Evolutionary conservation across 2,888 invertebrate genomes (phyloP).

Genomic region (Salticus scenicus): DNA sequence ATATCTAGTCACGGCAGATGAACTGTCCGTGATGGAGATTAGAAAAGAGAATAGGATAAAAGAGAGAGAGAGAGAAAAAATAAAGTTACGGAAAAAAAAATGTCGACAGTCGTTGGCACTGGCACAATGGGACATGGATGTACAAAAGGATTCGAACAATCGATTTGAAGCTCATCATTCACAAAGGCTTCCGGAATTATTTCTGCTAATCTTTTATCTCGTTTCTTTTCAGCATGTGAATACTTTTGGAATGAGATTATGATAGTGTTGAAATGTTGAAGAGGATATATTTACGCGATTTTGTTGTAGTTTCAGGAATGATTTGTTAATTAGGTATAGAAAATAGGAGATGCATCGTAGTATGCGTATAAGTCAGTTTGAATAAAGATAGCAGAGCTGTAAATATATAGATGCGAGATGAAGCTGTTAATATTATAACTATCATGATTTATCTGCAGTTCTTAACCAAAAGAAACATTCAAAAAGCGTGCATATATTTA

Average conservation of each 20-base stretch:
- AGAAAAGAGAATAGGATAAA: neutral
- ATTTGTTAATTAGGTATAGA: neutral
- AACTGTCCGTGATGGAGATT: slow-evolving; percentile 20
- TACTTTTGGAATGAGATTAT: slow-evolving; percentile 7
- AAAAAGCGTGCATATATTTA: too few relatives aligned
- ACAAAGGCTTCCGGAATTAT: slow-evolving; percentile 54
- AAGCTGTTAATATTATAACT: too few relatives aligned
- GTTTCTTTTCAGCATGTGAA: neutral
- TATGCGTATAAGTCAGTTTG: too few relatives aligned
- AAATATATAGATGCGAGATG: too few relatives aligned
- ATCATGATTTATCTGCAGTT: too few relatives aligned
- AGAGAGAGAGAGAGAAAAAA: neutral
- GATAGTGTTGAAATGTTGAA: slow-evolving; percentile 2
- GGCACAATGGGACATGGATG: slow-evolving; percentile 39
- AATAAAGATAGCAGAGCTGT: too few relatives aligned
- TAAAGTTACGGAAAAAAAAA: slow-evolving; percentile 2
- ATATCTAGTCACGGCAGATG: neutral
- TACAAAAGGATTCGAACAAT: slow-evolving; percentile 51
- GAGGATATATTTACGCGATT: neutral
- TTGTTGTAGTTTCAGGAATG: neutral
- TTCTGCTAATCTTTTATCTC: slow-evolving; percentile 38
- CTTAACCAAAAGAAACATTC: too few relatives aligned
- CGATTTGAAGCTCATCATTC: slow-evolving; percentile 48
- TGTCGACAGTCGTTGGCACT: slow-evolving; percentile 42
- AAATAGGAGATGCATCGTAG: too few relatives aligned